Evolutionary conservation across 1,140 invertebrate genomes (phyloP).

Genomic region (Andricus grossulariae): DNA sequence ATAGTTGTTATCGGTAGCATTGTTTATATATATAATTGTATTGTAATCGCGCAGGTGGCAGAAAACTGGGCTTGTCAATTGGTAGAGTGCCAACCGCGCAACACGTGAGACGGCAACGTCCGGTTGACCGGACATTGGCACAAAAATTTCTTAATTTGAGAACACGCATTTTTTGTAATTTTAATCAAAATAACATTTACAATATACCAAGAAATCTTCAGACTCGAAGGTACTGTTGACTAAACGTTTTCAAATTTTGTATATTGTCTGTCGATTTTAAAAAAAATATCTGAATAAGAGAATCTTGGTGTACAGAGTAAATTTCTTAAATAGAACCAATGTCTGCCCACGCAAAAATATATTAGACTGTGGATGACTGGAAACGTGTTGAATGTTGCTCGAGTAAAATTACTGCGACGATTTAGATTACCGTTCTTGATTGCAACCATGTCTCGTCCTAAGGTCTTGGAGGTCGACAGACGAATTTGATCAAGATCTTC

Average conservation of each 20-base stretch:
- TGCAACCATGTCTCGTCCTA: conserved; percentile 22
- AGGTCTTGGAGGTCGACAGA: conserved; percentile 2
- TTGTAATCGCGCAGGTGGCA: conserved; percentile 28
- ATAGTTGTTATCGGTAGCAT: too few relatives aligned
- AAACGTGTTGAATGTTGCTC: conserved; percentile 42
- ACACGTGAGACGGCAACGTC: conserved; percentile 37
- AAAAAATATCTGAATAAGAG: neutral
- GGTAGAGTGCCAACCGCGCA: conserved; percentile 44
- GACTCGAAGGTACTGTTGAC: neutral
- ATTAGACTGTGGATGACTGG: conserved; percentile 47
- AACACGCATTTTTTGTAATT: neutral
- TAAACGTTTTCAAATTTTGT: neutral
- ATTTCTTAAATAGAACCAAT: conserved; percentile 37
- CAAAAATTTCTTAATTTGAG: neutral
- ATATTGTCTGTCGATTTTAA: neutral
- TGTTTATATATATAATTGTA: too few relatives aligned
- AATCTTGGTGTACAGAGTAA: neutral
- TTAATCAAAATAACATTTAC: too few relatives aligned
- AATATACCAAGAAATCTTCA: neutral
- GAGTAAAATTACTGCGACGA: conserved; percentile 39
- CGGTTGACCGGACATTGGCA: neutral
- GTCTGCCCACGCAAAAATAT: conserved; percentile 53
- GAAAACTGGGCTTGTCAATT: conserved; percentile 24
- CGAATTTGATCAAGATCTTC: conserved; percentile 5
- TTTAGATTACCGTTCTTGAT: conserved; percentile 52